phyloP scores from a whole-genome alignment of 2,888 invertebrate genomes.

The Campoplex nolae region DNA sequence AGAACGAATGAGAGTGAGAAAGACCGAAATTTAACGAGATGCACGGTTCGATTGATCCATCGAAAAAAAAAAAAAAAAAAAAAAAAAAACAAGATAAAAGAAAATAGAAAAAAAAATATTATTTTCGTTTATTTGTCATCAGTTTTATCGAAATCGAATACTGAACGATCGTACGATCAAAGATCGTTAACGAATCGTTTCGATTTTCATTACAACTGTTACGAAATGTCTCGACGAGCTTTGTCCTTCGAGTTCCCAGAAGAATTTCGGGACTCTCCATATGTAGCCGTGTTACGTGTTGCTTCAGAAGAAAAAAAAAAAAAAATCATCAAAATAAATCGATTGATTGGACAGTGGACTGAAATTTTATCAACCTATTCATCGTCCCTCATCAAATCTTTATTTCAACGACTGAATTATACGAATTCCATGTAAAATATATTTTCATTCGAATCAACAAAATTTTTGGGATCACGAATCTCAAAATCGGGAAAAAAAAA shows the following conservation, averaged over 20 bases:
- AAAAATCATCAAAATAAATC: conserved; percentile 72
- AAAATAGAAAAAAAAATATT: neutral
- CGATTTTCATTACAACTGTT: conserved; percentile 21
- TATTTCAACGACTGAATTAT: neutral
- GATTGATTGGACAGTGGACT: conserved; percentile 36
- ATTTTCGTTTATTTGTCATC: conserved; percentile 8
- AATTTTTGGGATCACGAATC: no score
- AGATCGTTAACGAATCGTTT: conserved; percentile 50
- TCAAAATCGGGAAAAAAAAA: neutral
- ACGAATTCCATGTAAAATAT: no score
- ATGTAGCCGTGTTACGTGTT: conserved; percentile 82
- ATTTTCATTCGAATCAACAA: no score
- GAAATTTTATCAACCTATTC: conserved; percentile 17
- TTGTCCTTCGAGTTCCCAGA: neutral
- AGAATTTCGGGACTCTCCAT: conserved; percentile 59
- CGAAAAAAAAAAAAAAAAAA: neutral
- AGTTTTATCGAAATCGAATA: conserved; percentile 24
- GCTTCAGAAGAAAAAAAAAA: conserved; percentile 78
- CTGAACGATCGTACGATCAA: conserved; percentile 48
- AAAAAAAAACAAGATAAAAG: neutral
- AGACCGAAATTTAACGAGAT: conserved; percentile 22
- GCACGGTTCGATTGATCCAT: neutral
- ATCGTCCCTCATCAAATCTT: neutral
- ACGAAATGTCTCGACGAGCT: conserved; percentile 32
- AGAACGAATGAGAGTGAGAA: conserved; percentile 28